Evolutionary conservation across 1,140 invertebrate genomes (phyloP).

Genomic region (Plectrocnemia conspersa): DNA sequence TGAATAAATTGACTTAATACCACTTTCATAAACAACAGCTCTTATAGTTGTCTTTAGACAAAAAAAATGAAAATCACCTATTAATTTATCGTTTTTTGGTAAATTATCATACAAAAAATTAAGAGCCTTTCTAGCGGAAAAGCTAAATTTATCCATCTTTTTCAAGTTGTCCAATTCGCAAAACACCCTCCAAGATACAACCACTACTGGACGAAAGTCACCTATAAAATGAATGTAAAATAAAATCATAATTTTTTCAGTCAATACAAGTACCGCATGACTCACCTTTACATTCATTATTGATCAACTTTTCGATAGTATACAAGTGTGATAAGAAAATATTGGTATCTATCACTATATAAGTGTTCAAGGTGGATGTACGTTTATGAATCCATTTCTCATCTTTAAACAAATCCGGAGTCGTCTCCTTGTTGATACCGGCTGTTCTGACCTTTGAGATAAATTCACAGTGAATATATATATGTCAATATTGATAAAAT

Average conservation of each 20-base stretch:
- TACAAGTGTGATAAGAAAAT: constrained; percentile 9
- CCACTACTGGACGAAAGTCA: not conserved
- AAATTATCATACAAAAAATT: constrained; percentile 13
- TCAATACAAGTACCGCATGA: not conserved
- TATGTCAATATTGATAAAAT: not conserved
- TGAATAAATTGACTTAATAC: no score
- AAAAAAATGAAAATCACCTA: not conserved
- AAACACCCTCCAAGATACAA: constrained; percentile 20
- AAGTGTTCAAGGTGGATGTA: not conserved
- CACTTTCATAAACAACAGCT: no score
- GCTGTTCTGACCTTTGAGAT: not conserved
- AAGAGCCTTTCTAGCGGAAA: constrained; percentile 9
- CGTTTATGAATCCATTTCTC: not conserved
- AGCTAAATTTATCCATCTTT: not conserved
- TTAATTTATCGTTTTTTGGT: constrained; percentile 13
- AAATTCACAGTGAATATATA: not conserved
- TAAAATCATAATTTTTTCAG: constrained; percentile 3
- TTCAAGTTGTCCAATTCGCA: constrained; percentile 19
- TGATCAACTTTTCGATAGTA: not conserved
- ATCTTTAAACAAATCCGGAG: not conserved
- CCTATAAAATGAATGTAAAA: constrained; percentile 15
- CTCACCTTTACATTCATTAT: constrained; percentile 2
- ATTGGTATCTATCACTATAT: constrained; percentile 18
- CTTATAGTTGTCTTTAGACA: no score
- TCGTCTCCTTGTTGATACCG: not conserved